phyloP scores from a whole-genome alignment of 2,888 invertebrate genomes.

The Phalera bucephala region DNA sequence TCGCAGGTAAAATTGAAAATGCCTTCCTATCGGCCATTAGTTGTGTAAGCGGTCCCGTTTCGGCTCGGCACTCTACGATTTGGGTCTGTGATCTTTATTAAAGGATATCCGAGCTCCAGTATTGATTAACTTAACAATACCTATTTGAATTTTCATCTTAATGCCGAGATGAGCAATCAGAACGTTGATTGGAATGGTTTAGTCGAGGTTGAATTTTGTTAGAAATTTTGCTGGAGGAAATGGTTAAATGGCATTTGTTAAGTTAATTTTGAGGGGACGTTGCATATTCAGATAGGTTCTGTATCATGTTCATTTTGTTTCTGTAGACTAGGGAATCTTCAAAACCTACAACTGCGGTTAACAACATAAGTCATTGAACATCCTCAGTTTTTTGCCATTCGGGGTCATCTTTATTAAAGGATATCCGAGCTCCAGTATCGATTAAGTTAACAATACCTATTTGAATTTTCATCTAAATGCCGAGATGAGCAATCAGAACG shows the following conservation, averaged over 20 bases:
- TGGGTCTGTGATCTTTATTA: slow-evolving; percentile 30
- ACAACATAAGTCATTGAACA: no score
- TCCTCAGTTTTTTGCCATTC: slow-evolving; percentile 22
- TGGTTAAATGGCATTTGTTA: no score
- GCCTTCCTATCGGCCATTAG: slow-evolving; percentile 47
- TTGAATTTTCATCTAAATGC: slow-evolving; percentile 27
- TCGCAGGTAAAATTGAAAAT: slow-evolving; percentile 71
- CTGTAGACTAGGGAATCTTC: no score
- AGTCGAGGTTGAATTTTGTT: no score
- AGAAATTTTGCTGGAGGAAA: no score
- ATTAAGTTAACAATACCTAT: slow-evolving; percentile 28
- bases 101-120: slow-evolving; percentile 24
- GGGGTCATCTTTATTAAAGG: slow-evolving; percentile 30
- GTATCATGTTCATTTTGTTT: no score
- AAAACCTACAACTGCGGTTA: no score
- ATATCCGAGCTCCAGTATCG: slow-evolving; percentile 27
- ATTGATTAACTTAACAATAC: slow-evolving; percentile 31
- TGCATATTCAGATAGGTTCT: no score
- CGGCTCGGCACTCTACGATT: slow-evolving; percentile 23
- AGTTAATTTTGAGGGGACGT: no score
- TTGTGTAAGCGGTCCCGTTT: slow-evolving; percentile 30
- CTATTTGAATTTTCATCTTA: slow-evolving; percentile 30
- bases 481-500: slow-evolving; percentile 20
- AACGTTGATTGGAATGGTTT: slow-evolving; percentile 1
- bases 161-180: slow-evolving; percentile 21